These are phyloP conservation scores for Prunella strophiata DNA, from an alignment of 2,797 vertebrate genomes.

Conservation along the genomic window DNA sequence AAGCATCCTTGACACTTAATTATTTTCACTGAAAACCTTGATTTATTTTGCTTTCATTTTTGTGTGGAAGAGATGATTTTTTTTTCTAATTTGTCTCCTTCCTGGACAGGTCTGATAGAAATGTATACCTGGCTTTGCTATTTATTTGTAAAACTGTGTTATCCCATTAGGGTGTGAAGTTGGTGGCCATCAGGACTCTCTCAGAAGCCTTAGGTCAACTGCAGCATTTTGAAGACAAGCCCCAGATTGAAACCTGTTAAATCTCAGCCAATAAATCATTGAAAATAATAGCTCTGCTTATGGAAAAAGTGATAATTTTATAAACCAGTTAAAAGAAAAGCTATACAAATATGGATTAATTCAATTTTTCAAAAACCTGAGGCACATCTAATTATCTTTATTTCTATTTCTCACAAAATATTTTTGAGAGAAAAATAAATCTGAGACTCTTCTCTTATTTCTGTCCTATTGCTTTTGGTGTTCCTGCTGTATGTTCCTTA, in stretches of 20 bases:
- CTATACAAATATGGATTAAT: background rate
- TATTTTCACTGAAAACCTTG: background rate
- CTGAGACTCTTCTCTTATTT: background rate
- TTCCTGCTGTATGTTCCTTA: background rate
- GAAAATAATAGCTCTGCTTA: background rate
- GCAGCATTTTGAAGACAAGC: background rate
- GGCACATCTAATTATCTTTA: background rate
- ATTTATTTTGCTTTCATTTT: background rate
- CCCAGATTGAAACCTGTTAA: background rate
- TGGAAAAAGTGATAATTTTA: background rate
- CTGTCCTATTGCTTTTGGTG: background rate
- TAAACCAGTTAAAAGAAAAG: background rate
- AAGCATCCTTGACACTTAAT: background rate
- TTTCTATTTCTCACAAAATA: background rate
- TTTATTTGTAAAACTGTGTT: background rate
- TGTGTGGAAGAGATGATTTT: background rate
- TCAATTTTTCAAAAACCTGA: background rate
- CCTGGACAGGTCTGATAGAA: background rate
- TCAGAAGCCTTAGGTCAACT: background rate
- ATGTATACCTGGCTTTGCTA: accelerated
- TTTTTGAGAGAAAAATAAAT: background rate
- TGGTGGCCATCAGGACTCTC: background rate
- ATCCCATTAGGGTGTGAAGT: background rate
- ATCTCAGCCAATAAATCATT: background rate
- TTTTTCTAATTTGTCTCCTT: background rate